Conservation (phyloP, 2,797 vertebrate genomes). For the Oceanodroma leucorhoa region DNA sequence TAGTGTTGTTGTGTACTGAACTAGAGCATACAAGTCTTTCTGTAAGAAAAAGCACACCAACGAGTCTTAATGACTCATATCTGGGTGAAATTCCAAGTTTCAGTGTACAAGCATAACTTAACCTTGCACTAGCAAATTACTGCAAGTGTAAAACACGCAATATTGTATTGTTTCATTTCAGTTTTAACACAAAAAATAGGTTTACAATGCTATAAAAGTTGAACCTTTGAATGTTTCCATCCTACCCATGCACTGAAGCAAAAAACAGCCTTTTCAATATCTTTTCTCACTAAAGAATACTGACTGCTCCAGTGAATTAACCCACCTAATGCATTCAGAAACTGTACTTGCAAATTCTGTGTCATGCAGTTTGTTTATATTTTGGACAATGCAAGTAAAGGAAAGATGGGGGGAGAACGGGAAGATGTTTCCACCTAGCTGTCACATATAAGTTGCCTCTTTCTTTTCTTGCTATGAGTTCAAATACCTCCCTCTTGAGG, state of each 20-base stretch:
- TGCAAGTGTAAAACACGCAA: conserved; percentile 25
- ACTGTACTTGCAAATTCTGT: conserved; percentile 11
- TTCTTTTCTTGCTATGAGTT: background rate
- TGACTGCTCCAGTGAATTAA: conserved; percentile 53
- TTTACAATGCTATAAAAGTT: conserved; percentile 39
- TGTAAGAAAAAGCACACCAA: background rate
- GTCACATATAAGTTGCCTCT: background rate
- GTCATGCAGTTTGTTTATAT: background rate
- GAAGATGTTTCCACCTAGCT: background rate
- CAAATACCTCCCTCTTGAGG: background rate
- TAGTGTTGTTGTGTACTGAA: background rate
- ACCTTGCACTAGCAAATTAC: conserved; percentile 14
- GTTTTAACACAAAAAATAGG: conserved; percentile 44
- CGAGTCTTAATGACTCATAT: conserved; percentile 41
- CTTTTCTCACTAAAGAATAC: conserved; percentile 11
- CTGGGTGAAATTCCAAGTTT: conserved; percentile 58
- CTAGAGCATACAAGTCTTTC: background rate
- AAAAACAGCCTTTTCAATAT: conserved; percentile 60
- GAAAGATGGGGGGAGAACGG: background rate
- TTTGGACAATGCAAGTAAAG: background rate
- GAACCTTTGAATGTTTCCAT: background rate
- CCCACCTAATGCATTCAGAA: conserved; percentile 36
- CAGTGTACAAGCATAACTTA: conserved; percentile 38
- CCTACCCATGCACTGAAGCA: conserved; percentile 39
- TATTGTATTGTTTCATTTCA: conserved; percentile 35